Evolutionary conservation across 2,113 vertebrate species (phyloP), one percentile per base, ranked within the genome.

Genomic region (Dasyprocta punctata): DNA sequence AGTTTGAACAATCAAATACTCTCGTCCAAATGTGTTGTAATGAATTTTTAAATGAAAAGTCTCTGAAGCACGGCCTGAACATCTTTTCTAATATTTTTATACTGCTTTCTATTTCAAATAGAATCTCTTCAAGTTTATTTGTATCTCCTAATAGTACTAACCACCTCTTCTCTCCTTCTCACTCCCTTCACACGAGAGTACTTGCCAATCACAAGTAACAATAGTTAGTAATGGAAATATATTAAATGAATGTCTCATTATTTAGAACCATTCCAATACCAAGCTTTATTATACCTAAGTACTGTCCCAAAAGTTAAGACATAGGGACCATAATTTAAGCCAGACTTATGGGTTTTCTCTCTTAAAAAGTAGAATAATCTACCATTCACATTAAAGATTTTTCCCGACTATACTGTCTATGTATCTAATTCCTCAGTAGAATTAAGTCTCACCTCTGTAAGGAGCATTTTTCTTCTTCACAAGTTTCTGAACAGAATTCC

Each of bases 351-450:
- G 92, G 33, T 38, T 69, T 77, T 85, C 7, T 44, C 56, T 56
- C 52, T 92, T 81, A 83, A 97, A 94, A 93, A 84, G 28, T 78
- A 91, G 89, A 93, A 92, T 86, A 93, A 87, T 65, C 73, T 91
- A 78, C 38, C 19, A 7, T 86, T 86, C 52, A 87, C 44, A 80
- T 41, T 80, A 89, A 89, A 71, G 58, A 90, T 90, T 67, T 89
- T 84, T 63, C 30, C 54, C 24, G 44, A 61, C 89, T 49, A 69
- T 86, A 49, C 83, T 78, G 41, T 88, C 69, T 41, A 90, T 11
- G n/a, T 73, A 75, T 44, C 65, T 71, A 94, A 90, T 92, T 90
- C 38, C 22, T 52, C 38, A 88, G 33, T 14, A 38, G 69, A 84
- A 81, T 30, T 67, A 82, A 83, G 13, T 83, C 38, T 96, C 86